Evolutionary conservation across 1,140 invertebrate species (phyloP), one percentile per base, ranked within the genome.

Genomic region (Ips typographus): DNA sequence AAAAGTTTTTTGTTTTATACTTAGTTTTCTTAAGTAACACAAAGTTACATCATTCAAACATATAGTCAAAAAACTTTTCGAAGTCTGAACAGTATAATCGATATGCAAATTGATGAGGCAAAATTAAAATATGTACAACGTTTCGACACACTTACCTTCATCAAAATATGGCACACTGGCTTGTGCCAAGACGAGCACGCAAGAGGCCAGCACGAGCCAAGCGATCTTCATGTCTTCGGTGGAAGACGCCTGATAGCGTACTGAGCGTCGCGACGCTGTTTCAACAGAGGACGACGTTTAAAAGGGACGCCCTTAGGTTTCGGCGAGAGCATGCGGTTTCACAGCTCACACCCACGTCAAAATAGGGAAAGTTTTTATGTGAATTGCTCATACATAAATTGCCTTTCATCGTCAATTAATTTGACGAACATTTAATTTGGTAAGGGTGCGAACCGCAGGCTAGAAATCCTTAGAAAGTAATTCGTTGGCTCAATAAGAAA

Each of bases 171-270:
- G 37, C 74, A 76, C 47, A 76, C 64, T 7, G 76, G 59, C 59
- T 6, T 79, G 74, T 42, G 75, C 65, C 42, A 77, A 61, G 7
- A 75, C 74, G 49, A 80, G 68, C 58, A 79, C 67, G 71, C 79
- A 77, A 56, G 75, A 65, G 41, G 76, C 65, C 59, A 80, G 60
- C 59, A 80, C 56, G 59, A 78, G 71, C 77, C 77, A 80, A 66
- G 74, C 72, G 59, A 73, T 74, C 73, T 75, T 79, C 80, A 81
- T 81, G 51, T 74, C 72, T 60, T 68, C 56, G 58, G 22, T 40
- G 66, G 43, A 51, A 60, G 66, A 68, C 66, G 66, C 43, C 56
- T 38, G 6, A 51, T 40, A 68, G 66, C 56, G 58, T 39, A 68
- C 66, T 68, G 47, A 68, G 55, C 53, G 51, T 56, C 64, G 64